phyloP scores from a whole-genome alignment of 2,113 vertebrate species.

The Saimiri boliviensis region DNA sequence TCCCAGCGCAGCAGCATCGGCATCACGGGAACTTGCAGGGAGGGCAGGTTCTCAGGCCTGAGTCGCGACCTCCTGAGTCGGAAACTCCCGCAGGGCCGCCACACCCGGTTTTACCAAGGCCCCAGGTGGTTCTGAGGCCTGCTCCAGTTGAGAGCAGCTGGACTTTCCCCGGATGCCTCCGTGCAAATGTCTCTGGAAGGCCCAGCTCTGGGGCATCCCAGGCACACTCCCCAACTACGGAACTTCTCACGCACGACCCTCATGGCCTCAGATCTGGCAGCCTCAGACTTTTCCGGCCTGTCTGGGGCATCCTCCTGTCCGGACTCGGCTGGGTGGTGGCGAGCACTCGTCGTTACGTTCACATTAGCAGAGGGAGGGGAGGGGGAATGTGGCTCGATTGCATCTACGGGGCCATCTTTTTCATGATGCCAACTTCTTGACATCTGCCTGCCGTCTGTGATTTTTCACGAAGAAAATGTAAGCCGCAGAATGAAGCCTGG shows the following conservation, averaged over 20 bases:
- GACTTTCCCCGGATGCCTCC: neutral
- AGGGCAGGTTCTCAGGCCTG: neutral
- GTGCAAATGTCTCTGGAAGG: neutral
- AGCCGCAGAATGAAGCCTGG: neutral
- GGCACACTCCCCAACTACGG: rapidly evolving
- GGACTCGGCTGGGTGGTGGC: neutral
- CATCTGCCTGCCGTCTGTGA: neutral
- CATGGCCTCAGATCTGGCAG: neutral
- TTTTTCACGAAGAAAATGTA: neutral
- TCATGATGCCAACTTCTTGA: neutral
- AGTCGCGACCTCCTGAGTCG: rapidly evolving
- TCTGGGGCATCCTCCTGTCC: neutral
- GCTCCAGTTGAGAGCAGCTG: neutral
- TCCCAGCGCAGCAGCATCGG: neutral
- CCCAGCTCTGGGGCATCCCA: neutral
- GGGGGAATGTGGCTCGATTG: neutral
- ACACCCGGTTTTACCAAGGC: rapidly evolving
- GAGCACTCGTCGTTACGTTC: neutral
- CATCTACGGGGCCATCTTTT: neutral
- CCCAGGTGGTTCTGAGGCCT: rapidly evolving
- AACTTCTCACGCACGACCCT: neutral
- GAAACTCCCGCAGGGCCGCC: neutral
- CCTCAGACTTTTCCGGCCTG: neutral
- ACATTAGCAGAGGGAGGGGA: neutral
- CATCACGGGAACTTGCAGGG: too few relatives aligned